phyloP scores from a whole-genome alignment of 1,140 invertebrate species.

The Antheraea pernyi region DNA sequence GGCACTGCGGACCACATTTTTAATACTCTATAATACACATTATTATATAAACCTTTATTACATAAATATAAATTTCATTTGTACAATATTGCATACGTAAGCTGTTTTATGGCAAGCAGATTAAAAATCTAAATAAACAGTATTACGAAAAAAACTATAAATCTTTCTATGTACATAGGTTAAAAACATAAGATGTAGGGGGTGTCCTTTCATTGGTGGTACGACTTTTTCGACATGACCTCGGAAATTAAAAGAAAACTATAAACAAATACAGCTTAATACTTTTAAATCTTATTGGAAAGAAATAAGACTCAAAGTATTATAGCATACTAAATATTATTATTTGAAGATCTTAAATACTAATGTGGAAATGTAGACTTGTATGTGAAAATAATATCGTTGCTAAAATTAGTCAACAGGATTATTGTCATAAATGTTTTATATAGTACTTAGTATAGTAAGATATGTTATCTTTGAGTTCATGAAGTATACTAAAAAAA shows the following conservation, averaged over 20 bases:
- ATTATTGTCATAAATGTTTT: not conserved
- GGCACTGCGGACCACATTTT: constrained; percentile 71
- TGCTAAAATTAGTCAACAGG: not conserved
- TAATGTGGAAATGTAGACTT: not conserved
- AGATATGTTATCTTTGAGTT: no score
- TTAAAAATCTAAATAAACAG: constrained; percentile 15
- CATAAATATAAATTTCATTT: constrained; percentile 30
- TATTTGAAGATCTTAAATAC: not conserved
- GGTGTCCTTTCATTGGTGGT: no score
- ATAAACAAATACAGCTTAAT: not conserved
- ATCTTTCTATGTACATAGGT: not conserved
- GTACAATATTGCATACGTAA: constrained; percentile 52
- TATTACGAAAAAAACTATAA: not conserved
- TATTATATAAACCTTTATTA: constrained; percentile 34
- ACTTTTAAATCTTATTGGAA: not conserved
- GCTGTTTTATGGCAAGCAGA: constrained; percentile 57
- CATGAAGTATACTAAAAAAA: not conserved
- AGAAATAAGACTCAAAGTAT: not conserved
- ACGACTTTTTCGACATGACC: not conserved
- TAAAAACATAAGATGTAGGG: not conserved
- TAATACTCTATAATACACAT: constrained; percentile 22
- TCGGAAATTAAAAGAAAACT: not conserved
- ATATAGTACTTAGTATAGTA: no score
- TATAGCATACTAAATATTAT: not conserved
- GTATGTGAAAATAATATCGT: not conserved